A percentile compares a stretch with the other conserved stretches of the same genome.
phyloP scores from a whole-genome alignment of 1,140 invertebrate genomes.

The Sesamia nonagrioides region DNA sequence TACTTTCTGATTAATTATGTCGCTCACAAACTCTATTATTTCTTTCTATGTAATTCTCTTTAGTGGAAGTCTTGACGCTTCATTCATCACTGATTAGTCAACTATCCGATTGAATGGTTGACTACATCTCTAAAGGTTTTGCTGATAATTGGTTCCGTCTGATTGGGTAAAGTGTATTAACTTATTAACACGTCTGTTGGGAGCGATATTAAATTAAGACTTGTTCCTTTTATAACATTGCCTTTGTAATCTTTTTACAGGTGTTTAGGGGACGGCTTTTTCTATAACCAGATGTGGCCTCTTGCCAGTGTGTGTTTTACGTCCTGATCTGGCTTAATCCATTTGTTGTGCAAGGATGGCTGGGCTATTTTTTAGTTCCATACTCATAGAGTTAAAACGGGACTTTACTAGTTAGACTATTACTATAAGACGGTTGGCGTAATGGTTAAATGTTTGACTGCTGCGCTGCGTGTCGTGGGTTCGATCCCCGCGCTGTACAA shows the following conservation, averaged over 20 bases:
- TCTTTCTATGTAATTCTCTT: constrained; percentile 51
- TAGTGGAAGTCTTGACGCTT: constrained; percentile 32
- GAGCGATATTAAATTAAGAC: constrained; percentile 34
- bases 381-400: too few species aligned
- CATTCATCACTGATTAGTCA: constrained; percentile 38
- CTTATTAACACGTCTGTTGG: constrained; percentile 33
- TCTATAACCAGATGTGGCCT: neutral
- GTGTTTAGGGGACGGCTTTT: neutral
- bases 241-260: neutral
- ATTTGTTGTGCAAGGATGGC: too few species aligned
- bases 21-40: constrained; percentile 59
- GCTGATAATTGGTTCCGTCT: constrained; percentile 35
- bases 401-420: too few species aligned
- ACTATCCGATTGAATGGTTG: constrained; percentile 35
- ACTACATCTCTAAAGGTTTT: constrained; percentile 19
- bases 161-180: constrained; percentile 46
- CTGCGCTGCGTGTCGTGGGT: too few species aligned
- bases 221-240: neutral
- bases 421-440: too few species aligned
- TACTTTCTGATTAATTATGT: constrained; percentile 70
- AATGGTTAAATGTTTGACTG: too few species aligned
- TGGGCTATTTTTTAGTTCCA: too few species aligned
- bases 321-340: neutral
- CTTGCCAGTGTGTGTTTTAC: neutral
- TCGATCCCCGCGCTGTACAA: too few species aligned